Conservation (phyloP, 2,113 vertebrate genomes). For the Megaptera novaeangliae region DNA sequence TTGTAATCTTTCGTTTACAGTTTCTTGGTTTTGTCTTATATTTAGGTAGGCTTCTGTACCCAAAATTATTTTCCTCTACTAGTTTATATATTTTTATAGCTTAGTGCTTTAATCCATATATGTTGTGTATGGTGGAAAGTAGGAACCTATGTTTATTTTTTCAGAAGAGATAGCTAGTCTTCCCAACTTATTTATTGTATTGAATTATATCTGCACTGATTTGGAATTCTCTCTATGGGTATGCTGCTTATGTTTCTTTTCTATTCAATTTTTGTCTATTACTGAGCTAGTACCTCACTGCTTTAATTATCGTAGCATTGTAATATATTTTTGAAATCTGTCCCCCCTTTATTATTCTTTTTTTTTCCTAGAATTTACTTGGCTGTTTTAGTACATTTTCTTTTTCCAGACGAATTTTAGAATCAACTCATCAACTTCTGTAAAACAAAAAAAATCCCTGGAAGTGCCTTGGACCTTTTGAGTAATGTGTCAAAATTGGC, state of each 20-base stretch:
- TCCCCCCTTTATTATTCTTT: background rate
- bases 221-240: background rate
- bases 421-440: background rate
- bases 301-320: background rate
- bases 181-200: background rate
- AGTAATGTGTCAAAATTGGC: background rate
- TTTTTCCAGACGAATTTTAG: constrained; percentile 38
- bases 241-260: background rate
- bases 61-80: constrained; percentile 9
- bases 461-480: background rate
- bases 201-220: background rate
- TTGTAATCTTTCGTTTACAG: background rate
- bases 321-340: background rate
- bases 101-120: background rate
- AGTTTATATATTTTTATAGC: background rate
- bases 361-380: background rate
- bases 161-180: background rate
- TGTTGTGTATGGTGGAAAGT: background rate
- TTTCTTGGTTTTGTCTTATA: constrained; percentile 22
- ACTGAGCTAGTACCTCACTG: background rate
- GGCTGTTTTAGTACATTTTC: background rate
- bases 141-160: background rate
- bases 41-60: background rate
- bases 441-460: background rate
- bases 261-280: background rate